phyloP scores from a whole-genome alignment of 1,140 invertebrate species.

The Medauroidea extradentata region DNA sequence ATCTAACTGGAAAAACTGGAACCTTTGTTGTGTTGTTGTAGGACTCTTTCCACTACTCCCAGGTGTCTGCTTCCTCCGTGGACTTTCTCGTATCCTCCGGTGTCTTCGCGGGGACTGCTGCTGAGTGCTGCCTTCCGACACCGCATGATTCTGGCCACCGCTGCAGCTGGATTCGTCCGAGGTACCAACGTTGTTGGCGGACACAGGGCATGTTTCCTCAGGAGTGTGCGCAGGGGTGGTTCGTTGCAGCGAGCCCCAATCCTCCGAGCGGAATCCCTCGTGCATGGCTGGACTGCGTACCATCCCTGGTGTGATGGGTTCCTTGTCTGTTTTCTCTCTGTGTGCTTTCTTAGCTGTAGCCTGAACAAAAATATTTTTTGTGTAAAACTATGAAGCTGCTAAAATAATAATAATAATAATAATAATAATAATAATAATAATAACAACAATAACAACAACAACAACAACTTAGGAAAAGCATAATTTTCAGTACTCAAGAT shows the following conservation, averaged over 20 bases:
- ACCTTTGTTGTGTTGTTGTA: constrained; percentile 27
- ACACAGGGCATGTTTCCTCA: constrained; percentile 36
- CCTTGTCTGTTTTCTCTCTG: constrained; percentile 10
- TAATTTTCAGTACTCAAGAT: too few relatives aligned
- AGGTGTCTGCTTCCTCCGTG: constrained; percentile 51
- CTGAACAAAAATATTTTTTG: not conserved
- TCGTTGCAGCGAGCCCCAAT: constrained; percentile 34
- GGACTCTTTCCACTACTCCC: constrained; percentile 44
- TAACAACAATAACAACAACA: too few relatives aligned
- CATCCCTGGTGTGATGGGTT: constrained; percentile 40
- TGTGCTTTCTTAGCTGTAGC: constrained; percentile 1
- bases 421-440: too few relatives aligned
- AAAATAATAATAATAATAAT: too few relatives aligned
- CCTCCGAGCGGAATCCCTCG: constrained; percentile 44
- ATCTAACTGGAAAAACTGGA: not conserved
- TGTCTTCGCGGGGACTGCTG: constrained; percentile 44
- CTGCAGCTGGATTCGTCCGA: constrained; percentile 64
- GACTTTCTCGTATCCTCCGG: constrained; percentile 59
- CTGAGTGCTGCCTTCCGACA: constrained; percentile 21
- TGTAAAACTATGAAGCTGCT: too few relatives aligned
- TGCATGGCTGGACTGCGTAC: constrained; percentile 42
- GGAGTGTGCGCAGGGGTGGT: constrained; percentile 28
- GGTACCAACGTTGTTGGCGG: constrained; percentile 44
- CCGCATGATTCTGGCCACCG: constrained; percentile 23
- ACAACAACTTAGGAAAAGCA: too few relatives aligned